A percentile compares a stretch with the other conserved stretches of the same genome.
phyloP scores from a whole-genome alignment of 2,888 invertebrate species.

The Lomographa bimaculata region DNA sequence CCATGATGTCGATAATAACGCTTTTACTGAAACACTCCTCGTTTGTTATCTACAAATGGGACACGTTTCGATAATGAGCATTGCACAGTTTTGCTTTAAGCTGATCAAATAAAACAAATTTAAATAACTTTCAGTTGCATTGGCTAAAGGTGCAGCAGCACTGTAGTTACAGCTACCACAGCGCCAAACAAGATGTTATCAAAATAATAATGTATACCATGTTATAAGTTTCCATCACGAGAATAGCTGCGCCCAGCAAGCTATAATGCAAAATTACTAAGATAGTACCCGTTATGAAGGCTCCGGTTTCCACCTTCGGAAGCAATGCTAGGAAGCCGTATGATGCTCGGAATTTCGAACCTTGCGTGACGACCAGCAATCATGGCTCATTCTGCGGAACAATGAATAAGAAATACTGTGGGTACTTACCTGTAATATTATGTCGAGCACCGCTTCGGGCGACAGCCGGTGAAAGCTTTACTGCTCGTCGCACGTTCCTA shows the following conservation, averaged over 20 bases:
- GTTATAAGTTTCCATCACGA: too few relatives aligned
- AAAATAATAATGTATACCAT: too few relatives aligned
- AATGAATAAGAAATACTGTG: constrained; percentile 43
- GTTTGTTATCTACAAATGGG: constrained; percentile 3
- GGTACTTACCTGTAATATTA: constrained; percentile 31
- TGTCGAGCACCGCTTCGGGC: constrained; percentile 41
- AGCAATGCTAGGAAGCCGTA: constrained; percentile 27
- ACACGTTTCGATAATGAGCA: too few relatives aligned
- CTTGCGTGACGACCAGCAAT: constrained; percentile 57
- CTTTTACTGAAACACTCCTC: not conserved
- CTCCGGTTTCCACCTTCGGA: constrained; percentile 22
- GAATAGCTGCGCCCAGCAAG: too few relatives aligned
- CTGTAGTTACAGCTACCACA: too few relatives aligned
- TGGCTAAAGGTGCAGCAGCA: too few relatives aligned
- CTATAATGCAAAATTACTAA: too few relatives aligned
- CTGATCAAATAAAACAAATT: too few relatives aligned
- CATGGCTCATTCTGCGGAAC: constrained; percentile 41
- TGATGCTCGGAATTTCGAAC: constrained; percentile 45
- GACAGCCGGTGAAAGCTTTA: constrained; percentile 70
- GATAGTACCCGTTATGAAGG: constrained; percentile 1
- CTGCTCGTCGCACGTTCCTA: constrained; percentile 43
- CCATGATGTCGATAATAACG: constrained; percentile 39
- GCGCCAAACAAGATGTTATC: too few relatives aligned
- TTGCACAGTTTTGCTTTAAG: too few relatives aligned
- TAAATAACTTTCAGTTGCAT: too few relatives aligned